These are phyloP conservation scores for Chelonoidis abingdonii DNA, from an alignment of 2,113 vertebrate genomes.

Conservation along the genomic window DNA sequence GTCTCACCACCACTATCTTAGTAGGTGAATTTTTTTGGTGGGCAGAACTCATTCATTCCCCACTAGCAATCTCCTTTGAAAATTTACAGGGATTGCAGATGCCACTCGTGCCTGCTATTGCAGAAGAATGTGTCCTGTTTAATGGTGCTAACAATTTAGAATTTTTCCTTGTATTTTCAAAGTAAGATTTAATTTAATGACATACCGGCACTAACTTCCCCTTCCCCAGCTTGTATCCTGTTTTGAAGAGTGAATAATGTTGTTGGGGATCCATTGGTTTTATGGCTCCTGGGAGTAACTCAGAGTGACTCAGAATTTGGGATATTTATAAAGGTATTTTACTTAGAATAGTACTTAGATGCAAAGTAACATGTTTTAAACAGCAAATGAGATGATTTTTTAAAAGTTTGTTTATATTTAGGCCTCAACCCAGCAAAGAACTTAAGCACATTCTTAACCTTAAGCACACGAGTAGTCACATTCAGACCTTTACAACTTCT, in stretches of 20 bases:
- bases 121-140: not conserved
- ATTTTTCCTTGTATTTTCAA: not conserved
- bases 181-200: not conserved
- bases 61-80: not conserved
- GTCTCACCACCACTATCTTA: not conserved
- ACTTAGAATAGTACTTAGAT: not conserved
- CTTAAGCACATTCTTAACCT: not conserved
- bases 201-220: not conserved
- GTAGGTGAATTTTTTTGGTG: not conserved
- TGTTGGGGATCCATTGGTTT: not conserved
- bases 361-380: not conserved
- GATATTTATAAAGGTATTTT: not conserved
- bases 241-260: not conserved
- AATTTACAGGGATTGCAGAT: not conserved
- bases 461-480: not conserved
- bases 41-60: not conserved
- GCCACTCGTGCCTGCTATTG: not conserved
- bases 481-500: not conserved
- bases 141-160: not conserved
- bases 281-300: not conserved
- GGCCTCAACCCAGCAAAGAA: not conserved
- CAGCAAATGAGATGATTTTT: not conserved
- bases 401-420: not conserved
- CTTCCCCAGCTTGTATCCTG: not conserved
- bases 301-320: not conserved